A percentile compares a stretch with the other conserved stretches of the same genome.
Conservation (phyloP, 2,113 vertebrate species). For the Chionomys nivalis region DNA sequence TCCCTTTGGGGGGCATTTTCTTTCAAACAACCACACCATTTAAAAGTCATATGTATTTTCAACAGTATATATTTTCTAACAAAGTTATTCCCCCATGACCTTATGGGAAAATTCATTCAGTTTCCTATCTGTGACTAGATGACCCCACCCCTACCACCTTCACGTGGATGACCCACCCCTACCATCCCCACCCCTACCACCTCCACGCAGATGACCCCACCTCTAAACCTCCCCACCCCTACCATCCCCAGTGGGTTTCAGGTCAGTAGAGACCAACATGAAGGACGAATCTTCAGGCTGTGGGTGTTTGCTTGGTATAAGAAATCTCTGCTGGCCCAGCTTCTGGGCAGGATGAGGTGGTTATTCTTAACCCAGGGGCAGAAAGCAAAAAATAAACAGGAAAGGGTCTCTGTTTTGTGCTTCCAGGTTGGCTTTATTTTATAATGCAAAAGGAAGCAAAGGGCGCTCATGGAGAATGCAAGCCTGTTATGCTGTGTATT, state of each 20-base stretch:
- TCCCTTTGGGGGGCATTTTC: too few species aligned
- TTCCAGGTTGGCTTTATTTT: background rate
- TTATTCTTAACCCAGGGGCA: background rate
- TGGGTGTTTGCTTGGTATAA: background rate
- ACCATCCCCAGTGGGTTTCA: background rate
- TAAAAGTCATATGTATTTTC: conserved; percentile 42
- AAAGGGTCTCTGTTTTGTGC: background rate
- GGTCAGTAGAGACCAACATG: background rate
- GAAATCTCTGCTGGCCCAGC: background rate
- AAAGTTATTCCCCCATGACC: background rate
- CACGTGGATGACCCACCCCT: too few species aligned
- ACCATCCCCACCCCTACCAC: background rate
- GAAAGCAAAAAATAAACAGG: background rate
- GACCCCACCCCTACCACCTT: too few species aligned
- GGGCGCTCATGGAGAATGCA: background rate
- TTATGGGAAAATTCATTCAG: background rate
- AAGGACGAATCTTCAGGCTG: background rate
- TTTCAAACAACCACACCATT: background rate
- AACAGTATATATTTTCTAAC: background rate
- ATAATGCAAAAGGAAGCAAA: background rate
- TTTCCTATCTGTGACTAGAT: background rate
- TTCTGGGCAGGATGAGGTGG: background rate
- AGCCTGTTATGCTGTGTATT: too few species aligned
- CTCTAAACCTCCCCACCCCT: too few species aligned
- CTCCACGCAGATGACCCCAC: too few species aligned